phyloP scores from a whole-genome alignment of 1,140 invertebrate species.

The Meteorus sp. region DNA sequence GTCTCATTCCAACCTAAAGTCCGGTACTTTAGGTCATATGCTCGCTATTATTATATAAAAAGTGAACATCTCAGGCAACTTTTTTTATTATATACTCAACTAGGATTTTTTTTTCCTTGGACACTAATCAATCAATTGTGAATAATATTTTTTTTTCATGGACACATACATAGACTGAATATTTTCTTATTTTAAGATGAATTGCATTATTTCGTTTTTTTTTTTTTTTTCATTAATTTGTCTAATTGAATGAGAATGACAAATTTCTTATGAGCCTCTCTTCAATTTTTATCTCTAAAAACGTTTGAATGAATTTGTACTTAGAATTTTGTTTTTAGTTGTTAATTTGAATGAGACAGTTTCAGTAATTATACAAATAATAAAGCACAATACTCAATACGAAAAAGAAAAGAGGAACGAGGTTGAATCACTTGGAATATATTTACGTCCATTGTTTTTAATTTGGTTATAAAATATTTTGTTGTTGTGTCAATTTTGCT shows the following conservation, averaged over 20 bases:
- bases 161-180: no score
- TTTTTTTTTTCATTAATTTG: background rate
- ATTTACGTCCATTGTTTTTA: background rate
- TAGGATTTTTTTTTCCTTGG: no score
- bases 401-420: background rate
- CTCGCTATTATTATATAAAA: no score
- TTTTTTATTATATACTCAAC: no score
- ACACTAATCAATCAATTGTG: no score
- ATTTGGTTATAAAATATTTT: background rate
- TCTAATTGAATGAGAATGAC: background rate
- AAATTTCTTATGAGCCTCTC: background rate
- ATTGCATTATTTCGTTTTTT: background rate
- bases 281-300: no score
- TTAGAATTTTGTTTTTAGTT: background rate
- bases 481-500: background rate
- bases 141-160: no score
- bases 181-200: background rate
- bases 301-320: no score
- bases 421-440: no score
- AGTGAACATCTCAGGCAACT: no score
- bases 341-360: background rate
- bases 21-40: no score
- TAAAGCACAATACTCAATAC: background rate
- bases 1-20: no score
- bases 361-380: background rate